phyloP scores from a whole-genome alignment of 2,888 invertebrate genomes.

The Drosophila melanosoma region DNA sequence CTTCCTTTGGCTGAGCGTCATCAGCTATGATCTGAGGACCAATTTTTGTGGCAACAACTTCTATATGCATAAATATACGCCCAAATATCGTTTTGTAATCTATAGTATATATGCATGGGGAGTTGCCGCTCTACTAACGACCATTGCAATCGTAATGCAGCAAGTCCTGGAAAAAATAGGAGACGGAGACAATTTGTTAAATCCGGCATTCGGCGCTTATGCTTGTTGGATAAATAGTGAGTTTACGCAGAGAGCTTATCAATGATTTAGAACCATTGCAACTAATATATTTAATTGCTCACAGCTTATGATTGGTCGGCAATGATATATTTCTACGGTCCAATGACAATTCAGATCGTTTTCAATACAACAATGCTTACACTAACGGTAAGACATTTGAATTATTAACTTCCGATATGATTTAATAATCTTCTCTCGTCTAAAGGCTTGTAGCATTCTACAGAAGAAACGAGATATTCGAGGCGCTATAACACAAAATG shows the following conservation, averaged over 20 bases:
- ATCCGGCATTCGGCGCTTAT: constrained; percentile 85
- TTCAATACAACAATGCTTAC: constrained; percentile 80
- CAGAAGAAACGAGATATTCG: constrained; percentile 70
- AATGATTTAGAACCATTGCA: not conserved
- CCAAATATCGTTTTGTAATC: constrained; percentile 63
- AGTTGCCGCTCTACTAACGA: constrained; percentile 64
- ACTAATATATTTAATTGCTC: not conserved
- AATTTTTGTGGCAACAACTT: constrained; percentile 58
- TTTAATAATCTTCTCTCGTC: not conserved
- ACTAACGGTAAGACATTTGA: constrained; percentile 58
- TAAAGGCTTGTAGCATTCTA: constrained; percentile 70
- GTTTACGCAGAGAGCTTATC: constrained; percentile 21
- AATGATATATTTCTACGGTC: constrained; percentile 79
- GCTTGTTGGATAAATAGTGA: constrained; percentile 88
- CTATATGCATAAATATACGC: constrained; percentile 45
- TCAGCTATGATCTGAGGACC: constrained; percentile 94
- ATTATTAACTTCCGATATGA: not conserved
- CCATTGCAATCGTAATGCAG: constrained; percentile 75
- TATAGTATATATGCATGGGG: constrained; percentile 82
- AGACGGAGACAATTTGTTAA: constrained; percentile 76
- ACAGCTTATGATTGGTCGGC: constrained; percentile 74
- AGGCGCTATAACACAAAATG: constrained; percentile 56
- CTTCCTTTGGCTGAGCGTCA: constrained; percentile 94
- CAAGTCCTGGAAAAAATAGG: constrained; percentile 32
- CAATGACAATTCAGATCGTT: constrained; percentile 74